Evolutionary conservation across 2,113 vertebrate genomes (phyloP), one percentile per base, ranked within the genome.

Genomic region (Microcebus griseorufus): DNA sequence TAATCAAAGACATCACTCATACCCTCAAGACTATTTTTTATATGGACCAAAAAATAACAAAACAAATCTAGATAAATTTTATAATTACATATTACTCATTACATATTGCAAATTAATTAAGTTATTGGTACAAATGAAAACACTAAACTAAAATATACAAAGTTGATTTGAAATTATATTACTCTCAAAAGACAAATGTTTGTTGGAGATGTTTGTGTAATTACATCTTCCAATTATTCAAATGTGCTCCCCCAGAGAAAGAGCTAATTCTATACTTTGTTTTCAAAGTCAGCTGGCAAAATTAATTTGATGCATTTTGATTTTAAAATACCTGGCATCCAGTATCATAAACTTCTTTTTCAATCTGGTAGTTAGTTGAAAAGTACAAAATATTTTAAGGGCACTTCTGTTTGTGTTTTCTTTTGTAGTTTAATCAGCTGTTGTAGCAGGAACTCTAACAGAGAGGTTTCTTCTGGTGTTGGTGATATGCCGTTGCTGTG

Each of bases 401-500:
- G 99, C 98, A 99, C 98, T 99, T 99, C 5, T 98, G 97, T 96
- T 98, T 90, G 0, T 65, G 84, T 75, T 97, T 97, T 98, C 96
- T 84, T 95, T 90, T 92, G 22, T 32, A 93, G 88, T 98, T 99
- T 99, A 99, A 95, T 99, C 99, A 62, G 99, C 45, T 69, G 99
- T 93, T 73, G 99, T 65, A 32, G 99, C 98, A 37, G 99, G 99
- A 64, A 99, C 98, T 88, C 98, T 99, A 48, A 99, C 98, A 27
- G 99, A 98, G 73, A 99, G 98, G 6, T 98, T 98, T 94, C 99
- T 99, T 27, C 99, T 99, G 78, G 99, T 98, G 73, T 98, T 99
- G 97, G 99, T 99, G 96, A 99, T 99, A 8, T 99, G 99, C 2
- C 99, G 99, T 70, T 99, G 99, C 94, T 99, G 99, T 6, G 99